Conservation (phyloP, 2,888 invertebrate species). For the Dioctria rufipes region DNA sequence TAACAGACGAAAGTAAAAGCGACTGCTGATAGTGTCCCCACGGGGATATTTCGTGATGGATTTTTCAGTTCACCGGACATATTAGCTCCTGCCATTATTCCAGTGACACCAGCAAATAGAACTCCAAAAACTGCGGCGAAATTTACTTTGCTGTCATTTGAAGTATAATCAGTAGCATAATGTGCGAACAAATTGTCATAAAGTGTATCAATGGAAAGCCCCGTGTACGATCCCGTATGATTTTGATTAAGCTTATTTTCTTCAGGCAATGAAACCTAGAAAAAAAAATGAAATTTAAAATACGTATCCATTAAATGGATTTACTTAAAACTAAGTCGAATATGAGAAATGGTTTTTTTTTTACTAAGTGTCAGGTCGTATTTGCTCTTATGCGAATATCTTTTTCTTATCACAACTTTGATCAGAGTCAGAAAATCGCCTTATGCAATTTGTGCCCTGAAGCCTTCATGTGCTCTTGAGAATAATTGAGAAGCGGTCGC, state of each 20-base stretch:
- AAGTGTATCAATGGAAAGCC: slow-evolving; percentile 82
- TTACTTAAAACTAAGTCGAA: neutral
- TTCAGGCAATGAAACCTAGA: slow-evolving; percentile 83
- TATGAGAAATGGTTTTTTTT: too few species aligned
- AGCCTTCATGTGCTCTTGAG: too few species aligned
- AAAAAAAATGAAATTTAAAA: neutral
- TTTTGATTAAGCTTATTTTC: slow-evolving; percentile 79
- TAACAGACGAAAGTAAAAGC: slow-evolving; percentile 91
- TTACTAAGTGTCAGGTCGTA: too few species aligned
- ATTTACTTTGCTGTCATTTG: slow-evolving; percentile 78
- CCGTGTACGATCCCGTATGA: slow-evolving; percentile 81
- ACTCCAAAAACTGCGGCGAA: slow-evolving; percentile 98
- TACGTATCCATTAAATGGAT: neutral
- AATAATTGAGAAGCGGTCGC: too few species aligned
- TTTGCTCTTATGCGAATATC: too few species aligned
- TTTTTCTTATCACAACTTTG: neutral
- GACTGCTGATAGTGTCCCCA: slow-evolving; percentile 92
- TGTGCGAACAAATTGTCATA: slow-evolving; percentile 82
- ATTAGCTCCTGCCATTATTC: slow-evolving; percentile 99
- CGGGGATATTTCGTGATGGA: slow-evolving; percentile 93
- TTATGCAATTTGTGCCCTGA: too few species aligned
- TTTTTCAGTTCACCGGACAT: slow-evolving; percentile 97
- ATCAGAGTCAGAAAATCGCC: too few species aligned
- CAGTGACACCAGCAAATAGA: slow-evolving; percentile 97
- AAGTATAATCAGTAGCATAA: slow-evolving; percentile 86